phyloP scores from a whole-genome alignment of 2,113 vertebrate species.

The Fulica atra region DNA sequence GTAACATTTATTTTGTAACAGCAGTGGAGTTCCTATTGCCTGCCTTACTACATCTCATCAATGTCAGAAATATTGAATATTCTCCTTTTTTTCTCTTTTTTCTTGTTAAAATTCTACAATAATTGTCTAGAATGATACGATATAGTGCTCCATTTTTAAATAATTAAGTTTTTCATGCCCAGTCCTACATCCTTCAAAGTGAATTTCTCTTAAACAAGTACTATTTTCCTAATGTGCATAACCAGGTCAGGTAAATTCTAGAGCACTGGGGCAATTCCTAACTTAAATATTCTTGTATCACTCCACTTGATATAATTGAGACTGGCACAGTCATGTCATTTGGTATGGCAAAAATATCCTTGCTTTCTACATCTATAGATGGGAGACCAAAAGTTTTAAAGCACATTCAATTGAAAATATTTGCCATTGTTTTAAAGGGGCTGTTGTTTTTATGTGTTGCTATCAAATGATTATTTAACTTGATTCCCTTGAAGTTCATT shows the following conservation, averaged over 20 bases:
- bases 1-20: background rate
- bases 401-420: background rate
- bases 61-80: background rate
- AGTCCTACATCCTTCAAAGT: background rate
- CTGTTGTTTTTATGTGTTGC: background rate
- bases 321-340: background rate
- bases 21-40: background rate
- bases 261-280: background rate
- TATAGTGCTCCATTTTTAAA: background rate
- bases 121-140: background rate
- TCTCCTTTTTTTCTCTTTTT: background rate
- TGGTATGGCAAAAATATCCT: background rate
- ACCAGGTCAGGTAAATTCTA: background rate
- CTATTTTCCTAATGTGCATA: background rate
- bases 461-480: background rate
- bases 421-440: fast-evolving
- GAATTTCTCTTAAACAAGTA: background rate
- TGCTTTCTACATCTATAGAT: background rate
- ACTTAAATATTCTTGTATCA: background rate
- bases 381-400: background rate
- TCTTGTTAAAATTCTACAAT: background rate
- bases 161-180: background rate
- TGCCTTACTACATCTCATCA: background rate
- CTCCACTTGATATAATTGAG: background rate
- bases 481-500: background rate